Base-by-base conservation (phyloP, 1,140 invertebrate species). In the Drosophila navojoa region DNA sequence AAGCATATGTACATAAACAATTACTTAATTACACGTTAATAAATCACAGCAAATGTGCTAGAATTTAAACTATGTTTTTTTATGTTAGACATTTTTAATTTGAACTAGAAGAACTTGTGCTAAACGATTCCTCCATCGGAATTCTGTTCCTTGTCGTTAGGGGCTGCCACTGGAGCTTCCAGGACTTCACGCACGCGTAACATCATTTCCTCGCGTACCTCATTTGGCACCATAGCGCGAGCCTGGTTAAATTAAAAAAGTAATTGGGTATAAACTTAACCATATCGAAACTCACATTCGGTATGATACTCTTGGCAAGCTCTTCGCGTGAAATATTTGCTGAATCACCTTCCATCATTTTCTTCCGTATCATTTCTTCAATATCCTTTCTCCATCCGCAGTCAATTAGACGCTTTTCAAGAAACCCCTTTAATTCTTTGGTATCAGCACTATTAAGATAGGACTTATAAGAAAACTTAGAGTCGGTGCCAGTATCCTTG, bases 361-460 rank as follows among this genome's bases (percentile, higher is more conserved):
- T 94, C 74, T 97, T 95, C 78, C 97, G 95, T 82, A 97, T 97
- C 38, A 96, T 94, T 72, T 96, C 93, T 91, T 96, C 95, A 0
- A 98, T 95, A 93, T 97, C 94, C 91, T 97, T 96, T 78, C 95
- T 94, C 97, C 97, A 98, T 3, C 97, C 97, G 93, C 97, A 97
- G 92, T 98, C 97, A 27, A 96, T 95, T 19, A 98, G 93, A 53
- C 97, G 93, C 49, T 95, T 94, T 62, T 96, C 93, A 32, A 98
- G 92, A 25, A 98, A 92, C 90, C 97, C 96, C 91, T 96, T 97
- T 35, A 98, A 93, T 10, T 55, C 72, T 1, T 55, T 25, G 10
- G 50, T 76, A 9, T 76, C 55, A 15, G 4, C 5, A 9, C 25
- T 45, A 13, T 53, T 52, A 4, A 70, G 25, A 7, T 32, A 40